Base-by-base conservation (phyloP, 2,113 vertebrate species). In the Colinus virginianus region DNA sequence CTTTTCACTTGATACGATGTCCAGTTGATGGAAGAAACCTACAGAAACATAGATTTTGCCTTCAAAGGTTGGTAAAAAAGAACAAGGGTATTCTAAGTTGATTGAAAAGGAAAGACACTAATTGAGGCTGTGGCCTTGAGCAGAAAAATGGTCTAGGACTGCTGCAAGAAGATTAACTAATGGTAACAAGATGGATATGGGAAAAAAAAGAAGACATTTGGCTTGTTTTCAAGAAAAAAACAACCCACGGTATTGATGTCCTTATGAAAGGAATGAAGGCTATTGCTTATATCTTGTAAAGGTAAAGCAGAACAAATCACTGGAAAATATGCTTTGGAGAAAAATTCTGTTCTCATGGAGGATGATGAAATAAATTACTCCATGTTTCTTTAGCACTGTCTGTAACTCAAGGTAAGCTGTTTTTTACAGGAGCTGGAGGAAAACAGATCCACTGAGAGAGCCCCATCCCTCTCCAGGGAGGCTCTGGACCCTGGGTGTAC, bases 241-340 rank as follows among this genome's bases (percentile, higher is more conserved):
- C 64, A 51, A 61, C 36, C 40, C 45, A 8, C 30, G 6, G 40
- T 88, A 53, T 71, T 91, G 76, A 92, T 83, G 51, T 68, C 82
- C 68, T 76, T 74, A 71, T 49, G 56, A 95, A 93, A 91, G 78
- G 78, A 92, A 80, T 51, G 38, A 91, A 91, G 77, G 72, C 69
- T 90, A 85, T 96, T 92, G 87, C 38, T 94, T 91, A 46, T 53
- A 55, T 75, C 46, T 83, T 89, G 68, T 91, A 76, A 94, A 94
- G 87, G 87, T 91, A 93, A 94, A 94, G 77, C 83, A 88, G 81
- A 91, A 87, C 86, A 95, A 80, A 93, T 88, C 76, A 78, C 84
- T 66, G 66, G 51, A 76, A 91, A 94, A 94, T 58, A 71, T 30
- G 79, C 85, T 88, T 87, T 78, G 80, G 93, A 76, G 87, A 94